Evolutionary conservation across 2,113 vertebrate species (phyloP).

Genomic region (Sterrhoptilus dennistouni): DNA sequence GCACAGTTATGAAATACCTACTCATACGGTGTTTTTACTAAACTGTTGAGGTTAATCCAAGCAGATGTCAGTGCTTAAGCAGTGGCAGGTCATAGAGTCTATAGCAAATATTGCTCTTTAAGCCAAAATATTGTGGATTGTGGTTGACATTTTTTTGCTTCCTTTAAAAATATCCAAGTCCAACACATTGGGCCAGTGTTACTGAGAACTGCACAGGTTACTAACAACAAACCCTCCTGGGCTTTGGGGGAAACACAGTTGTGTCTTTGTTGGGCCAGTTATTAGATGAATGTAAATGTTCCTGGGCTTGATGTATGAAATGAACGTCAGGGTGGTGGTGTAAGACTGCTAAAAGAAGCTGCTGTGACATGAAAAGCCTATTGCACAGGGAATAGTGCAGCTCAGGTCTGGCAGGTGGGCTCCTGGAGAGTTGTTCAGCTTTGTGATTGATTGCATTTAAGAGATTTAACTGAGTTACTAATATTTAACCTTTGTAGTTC

Average conservation of each 20-base stretch:
- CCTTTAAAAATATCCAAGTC: not conserved
- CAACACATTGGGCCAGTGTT: not conserved
- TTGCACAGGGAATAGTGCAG: not conserved
- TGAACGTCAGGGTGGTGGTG: not conserved
- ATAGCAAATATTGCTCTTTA: not conserved
- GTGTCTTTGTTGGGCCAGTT: not conserved
- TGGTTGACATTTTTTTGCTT: not conserved
- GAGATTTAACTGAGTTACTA: not conserved
- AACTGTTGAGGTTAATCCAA: slow-evolving; percentile 45
- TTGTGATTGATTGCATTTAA: not conserved
- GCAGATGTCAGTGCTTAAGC: slow-evolving; percentile 25
- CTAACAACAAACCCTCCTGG: not conserved
- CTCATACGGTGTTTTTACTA: slow-evolving; percentile 41
- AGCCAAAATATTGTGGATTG: slow-evolving; percentile 30
- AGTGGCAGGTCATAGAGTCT: not conserved
- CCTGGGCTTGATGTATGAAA: not conserved
- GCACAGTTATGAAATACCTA: slow-evolving; percentile 30
- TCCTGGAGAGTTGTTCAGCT: not conserved
- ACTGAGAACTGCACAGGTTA: not conserved
- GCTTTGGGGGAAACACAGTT: not conserved
- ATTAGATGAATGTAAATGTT: not conserved
- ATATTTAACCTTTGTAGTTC: not conserved
- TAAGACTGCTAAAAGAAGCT: not conserved
- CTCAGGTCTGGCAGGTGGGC: not conserved
- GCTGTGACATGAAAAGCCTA: not conserved